These are phyloP conservation scores for Phoxinus dragarum DNA, from an alignment of 2,797 vertebrate species.

Conservation along the genomic window DNA sequence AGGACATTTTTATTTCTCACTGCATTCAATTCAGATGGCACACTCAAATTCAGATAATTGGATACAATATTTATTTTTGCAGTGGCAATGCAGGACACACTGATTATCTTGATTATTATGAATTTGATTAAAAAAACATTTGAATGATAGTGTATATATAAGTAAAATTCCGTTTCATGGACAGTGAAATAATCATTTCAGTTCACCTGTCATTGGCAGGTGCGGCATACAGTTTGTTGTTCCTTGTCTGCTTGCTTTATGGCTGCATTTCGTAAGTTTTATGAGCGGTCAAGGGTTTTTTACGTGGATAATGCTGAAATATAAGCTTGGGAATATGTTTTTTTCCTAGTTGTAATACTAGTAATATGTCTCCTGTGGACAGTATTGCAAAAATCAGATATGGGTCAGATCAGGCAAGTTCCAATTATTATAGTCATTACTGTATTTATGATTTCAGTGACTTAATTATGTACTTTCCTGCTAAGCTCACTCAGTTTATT, in stretches of 20 bases:
- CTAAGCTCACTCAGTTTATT: background rate
- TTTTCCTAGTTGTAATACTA: background rate
- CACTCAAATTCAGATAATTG: background rate
- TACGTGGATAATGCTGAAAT: background rate
- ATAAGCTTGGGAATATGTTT: background rate
- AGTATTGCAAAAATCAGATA: constrained; percentile 6
- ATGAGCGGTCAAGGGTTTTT: background rate
- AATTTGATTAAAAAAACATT: background rate
- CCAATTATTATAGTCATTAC: constrained; percentile 23
- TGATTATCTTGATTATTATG: background rate
- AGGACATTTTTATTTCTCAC: background rate
- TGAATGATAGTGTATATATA: background rate
- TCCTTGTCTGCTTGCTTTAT: background rate
- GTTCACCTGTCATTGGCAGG: background rate
- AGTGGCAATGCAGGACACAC: background rate
- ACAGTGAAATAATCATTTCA: background rate
- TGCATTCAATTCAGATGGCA: background rate
- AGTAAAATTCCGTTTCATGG: background rate
- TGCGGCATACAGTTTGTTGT: background rate
- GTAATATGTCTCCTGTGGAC: background rate
- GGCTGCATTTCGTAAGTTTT: background rate
- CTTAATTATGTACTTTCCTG: constrained; percentile 19
- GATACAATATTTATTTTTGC: background rate
- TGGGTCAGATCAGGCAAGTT: constrained; percentile 10
- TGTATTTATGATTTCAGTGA: constrained; percentile 22